Base-by-base conservation (phyloP, 2,797 vertebrate species). In the Enteromius unitaeniatus region DNA sequence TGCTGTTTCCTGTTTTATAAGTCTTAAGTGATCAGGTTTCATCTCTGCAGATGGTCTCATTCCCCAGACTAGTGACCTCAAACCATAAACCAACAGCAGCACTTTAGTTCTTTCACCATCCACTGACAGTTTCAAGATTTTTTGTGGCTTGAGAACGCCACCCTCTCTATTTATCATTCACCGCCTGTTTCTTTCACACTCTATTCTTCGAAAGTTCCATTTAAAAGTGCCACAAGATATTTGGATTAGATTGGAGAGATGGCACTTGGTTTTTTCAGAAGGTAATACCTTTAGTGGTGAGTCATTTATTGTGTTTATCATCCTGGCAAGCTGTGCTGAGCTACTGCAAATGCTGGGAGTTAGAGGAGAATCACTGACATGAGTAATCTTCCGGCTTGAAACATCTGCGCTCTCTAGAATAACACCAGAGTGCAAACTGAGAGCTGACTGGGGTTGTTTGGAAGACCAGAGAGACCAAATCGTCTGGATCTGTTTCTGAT, bases 301-400 rank as follows among this genome's bases (percentile, higher is more conserved):
- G 84, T 84, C 79, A 79, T 55, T 84, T 70, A 64, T 87, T 28
- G 31, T 47, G 31, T 76, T 70, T 79, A 76, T 58, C 26, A 68
- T 86, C 69, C 34, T 70, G 55, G 23, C 60, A 26, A 72, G 34
- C 34, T 40, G 69, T 31, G 55, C 42, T 73, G 65, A 17, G 37
- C 19, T 21, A 34, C 26, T 62, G 60, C 60, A 62, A 62, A 62
- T 62, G 60, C 26, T 7, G 60, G 60, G 70, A 7, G 26, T 65
- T 51, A 58, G 26, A 28, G 47, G 70, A 60, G 42, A 8, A 76
- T 62, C 73, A 58, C 3, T 28, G 58, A 47, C n/a, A 28, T 64
- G 58, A 62, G 23, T 64, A 47, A 64, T 78, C 76, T 19, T 78
- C 58, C 26, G 58, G 40, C 17, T 23, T 78, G 23, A 64, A 78